Percentiles rank a stretch among this genome's conserved stretches.
phyloP scores from a whole-genome alignment of 30 jellyfish, hydroid and myxozoan genomes.

The Turritopsis rubra region DNA sequence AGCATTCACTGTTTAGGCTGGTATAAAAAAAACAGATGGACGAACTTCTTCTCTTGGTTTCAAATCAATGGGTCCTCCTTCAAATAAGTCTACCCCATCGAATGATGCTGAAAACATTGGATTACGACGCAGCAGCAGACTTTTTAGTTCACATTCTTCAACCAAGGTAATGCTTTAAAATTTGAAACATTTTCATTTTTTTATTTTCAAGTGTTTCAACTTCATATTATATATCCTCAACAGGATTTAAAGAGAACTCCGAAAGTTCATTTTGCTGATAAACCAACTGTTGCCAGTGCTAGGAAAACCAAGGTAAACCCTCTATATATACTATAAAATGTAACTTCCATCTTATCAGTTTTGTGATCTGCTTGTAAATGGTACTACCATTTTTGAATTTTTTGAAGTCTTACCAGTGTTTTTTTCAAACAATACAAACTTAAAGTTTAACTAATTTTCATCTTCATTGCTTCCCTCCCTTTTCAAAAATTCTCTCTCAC shows the following conservation, averaged over 20 bases:
- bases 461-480: too few species aligned
- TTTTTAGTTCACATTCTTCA: slow-evolving; percentile 64
- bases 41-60: slow-evolving; percentile 15
- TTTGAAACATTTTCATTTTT: background rate
- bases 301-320: slow-evolving; percentile 56
- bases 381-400: too few species aligned
- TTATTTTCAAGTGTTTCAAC: background rate
- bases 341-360: background rate
- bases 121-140: slow-evolving; percentile 82
- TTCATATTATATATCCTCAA: background rate
- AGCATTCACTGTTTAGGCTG: background rate
- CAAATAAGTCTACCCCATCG: slow-evolving; percentile 62
- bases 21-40: background rate
- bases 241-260: slow-evolving; percentile 62
- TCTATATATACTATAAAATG: background rate
- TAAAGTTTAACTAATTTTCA: too few species aligned
- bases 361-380: background rate
- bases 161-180: slow-evolving; percentile 10
- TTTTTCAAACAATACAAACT: too few species aligned
- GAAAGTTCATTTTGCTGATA: slow-evolving; percentile 48
- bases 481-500: too few species aligned
- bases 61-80: slow-evolving; percentile 23
- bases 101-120: slow-evolving; percentile 21
- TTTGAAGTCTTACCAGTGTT: too few species aligned
- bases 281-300: slow-evolving; percentile 29